A percentile compares a stretch with the other conserved stretches of the same genome.
Evolutionary conservation across 2,113 vertebrate genomes (phyloP).

Genomic region (Herpetotheres cachinnans): DNA sequence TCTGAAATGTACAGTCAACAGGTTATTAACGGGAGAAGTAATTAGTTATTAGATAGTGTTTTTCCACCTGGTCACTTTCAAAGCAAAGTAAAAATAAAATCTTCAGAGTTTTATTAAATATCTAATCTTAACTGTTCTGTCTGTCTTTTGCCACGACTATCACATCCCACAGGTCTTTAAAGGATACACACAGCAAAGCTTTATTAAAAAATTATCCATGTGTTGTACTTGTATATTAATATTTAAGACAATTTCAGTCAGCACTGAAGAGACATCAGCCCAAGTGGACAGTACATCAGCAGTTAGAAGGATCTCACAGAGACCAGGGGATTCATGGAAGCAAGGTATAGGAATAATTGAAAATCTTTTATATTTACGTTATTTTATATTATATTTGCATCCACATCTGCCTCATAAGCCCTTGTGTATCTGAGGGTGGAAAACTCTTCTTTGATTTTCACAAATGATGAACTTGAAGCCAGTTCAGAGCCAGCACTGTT

Average conservation of each 20-base stretch:
- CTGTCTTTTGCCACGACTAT: neutral
- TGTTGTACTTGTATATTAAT: constrained; percentile 14
- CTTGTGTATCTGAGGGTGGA: neutral
- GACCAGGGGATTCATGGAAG: neutral
- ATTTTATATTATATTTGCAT: neutral
- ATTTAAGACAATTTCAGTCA: neutral
- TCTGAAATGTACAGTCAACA: neutral
- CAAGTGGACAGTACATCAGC: neutral
- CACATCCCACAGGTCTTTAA: neutral
- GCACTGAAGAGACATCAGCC: neutral
- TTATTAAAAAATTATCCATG: constrained; percentile 21
- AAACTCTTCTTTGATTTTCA: neutral
- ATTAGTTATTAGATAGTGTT: neutral
- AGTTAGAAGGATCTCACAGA: constrained; percentile 16
- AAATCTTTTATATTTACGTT: neutral
- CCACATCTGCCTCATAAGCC: neutral
- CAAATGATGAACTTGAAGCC: neutral
- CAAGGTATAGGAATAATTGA: neutral
- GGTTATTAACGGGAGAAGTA: neutral
- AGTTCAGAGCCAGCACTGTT: neutral
- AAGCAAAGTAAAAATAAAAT: neutral
- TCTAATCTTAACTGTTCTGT: neutral
- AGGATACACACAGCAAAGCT: neutral
- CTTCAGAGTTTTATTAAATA: neutral
- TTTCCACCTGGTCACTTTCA: neutral